A percentile compares a stretch with the other conserved stretches of the same genome.
Conservation (phyloP, 2,797 vertebrate species). For the Sebastiscus albofasciatus region DNA sequence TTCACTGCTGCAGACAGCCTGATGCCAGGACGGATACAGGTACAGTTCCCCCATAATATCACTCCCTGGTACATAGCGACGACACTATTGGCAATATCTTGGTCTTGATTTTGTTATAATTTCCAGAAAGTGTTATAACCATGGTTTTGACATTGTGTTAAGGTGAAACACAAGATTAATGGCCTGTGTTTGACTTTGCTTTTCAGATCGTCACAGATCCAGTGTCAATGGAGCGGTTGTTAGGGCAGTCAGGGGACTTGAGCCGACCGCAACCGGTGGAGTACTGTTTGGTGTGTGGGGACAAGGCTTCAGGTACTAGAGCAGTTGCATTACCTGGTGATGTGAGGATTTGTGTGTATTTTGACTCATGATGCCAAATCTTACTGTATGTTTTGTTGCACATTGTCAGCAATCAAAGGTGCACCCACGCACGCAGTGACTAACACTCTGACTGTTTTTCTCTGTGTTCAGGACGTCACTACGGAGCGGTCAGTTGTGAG, state of each 20-base stretch:
- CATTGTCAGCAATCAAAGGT: not conserved
- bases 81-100: not conserved
- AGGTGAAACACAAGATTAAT: not conserved
- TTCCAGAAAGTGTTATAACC: not conserved
- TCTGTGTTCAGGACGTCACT: slow-evolving; percentile 91
- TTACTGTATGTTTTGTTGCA: not conserved
- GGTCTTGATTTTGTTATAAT: not conserved
- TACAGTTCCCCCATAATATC: slow-evolving; percentile 60
- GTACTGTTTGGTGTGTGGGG: slow-evolving; percentile 97
- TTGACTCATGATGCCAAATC: not conserved
- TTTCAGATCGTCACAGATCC: slow-evolving; percentile 96
- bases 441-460: not conserved
- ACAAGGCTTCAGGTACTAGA: slow-evolving; percentile 95
- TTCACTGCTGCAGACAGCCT: slow-evolving; percentile 94
- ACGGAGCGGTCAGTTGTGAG: slow-evolving; percentile 98
- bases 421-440: not conserved
- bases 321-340: not conserved
- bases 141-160: not conserved
- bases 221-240: slow-evolving; percentile 92
- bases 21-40: slow-evolving; percentile 96
- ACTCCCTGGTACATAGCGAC: not conserved
- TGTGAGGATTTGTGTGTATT: not conserved
- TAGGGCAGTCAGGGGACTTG: slow-evolving; percentile 91
- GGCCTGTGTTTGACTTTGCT: slow-evolving; percentile 18
- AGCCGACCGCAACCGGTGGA: slow-evolving; percentile 93